Base-by-base conservation (phyloP, 2,797 vertebrate genomes). In the Eospalax fontanierii region DNA sequence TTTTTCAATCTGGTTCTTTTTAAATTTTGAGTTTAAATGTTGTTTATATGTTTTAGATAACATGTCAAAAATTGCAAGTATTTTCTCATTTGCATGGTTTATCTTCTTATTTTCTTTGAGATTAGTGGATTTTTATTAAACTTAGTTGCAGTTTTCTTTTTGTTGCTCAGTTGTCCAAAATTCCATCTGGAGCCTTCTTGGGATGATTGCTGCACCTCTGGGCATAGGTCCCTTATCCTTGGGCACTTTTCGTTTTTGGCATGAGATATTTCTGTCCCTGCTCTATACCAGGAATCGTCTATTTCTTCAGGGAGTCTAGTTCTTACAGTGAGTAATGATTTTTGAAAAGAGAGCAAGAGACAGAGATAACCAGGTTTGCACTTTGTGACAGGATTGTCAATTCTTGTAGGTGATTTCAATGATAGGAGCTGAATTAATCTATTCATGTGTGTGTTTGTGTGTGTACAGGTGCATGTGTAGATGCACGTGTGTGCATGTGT, bases 121-220 rank as follows among this genome's bases (percentile, higher is more conserved):
- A 87, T 74, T 74, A 35, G 24, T 87, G 54, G 18, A 33, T 87
- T 87, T 81, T 87, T 74, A 28, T 87, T 11, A 30, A 81, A 81
- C 35, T 63, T 73, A 40, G 12, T 59, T 73, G 30, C 26, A 73
- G 26, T 73, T 6, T 28, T 19, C 30, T 28, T 73, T 59, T 86
- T 59, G n/a, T 30, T 57, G 16, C 4, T 54, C 50, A 40, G 66
- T 73, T 59, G 33, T 85, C n/a, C 16, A 73, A 59, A 30, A 73
- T 57, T 22, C 14, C 11, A 5, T 50, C 15, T 4, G 46, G 16
- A 21, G 16, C 57, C 21, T 16, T 33, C 28, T n/a, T 33, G 21
- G 54, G 28, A 22, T 61, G 54, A 61, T 16, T 70, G 0, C 1
- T 14, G 9, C 24, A 16, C 35, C 46, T 6, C 11, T 68, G 63